Base-by-base conservation (phyloP, 2,888 invertebrate genomes). In the Capitulum mitella region DNA sequence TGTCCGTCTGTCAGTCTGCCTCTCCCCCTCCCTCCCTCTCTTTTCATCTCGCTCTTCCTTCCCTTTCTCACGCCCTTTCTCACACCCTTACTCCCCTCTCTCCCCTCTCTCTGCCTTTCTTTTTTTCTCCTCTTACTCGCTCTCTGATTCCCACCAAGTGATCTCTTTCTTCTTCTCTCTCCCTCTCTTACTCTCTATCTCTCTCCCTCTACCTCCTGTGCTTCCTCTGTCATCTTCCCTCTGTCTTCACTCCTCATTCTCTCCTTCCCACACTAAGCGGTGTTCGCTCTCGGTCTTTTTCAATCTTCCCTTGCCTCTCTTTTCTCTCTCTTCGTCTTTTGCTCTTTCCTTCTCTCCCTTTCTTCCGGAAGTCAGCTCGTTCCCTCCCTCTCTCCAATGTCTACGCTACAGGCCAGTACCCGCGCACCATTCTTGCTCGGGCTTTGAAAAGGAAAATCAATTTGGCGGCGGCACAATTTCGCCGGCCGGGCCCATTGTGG, bases 401-500 rank as follows among this genome's bases (percentile, higher is more conserved):
- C 58, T 10, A 14, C 32, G 5, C 16, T n/a, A 64, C 34, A 16
- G 34, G 32, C 5, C n/a, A 12, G 2, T 34, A 16, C 14, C 64
- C 5, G 64, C 64, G n/a, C 58, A 58, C n/a, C 64, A 32, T 34
- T 34, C 64, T 34, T 64, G 64, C n/a, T 8, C 34, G 16, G 29
- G 34, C 64, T 64, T 64, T 64, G 34, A 64, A 64, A 64, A 64
- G 64, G 64, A 64, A 64, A 64, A 64, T 64, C 64, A 64, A 64
- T 64, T 64, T 64, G 64, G 64, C 14, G 64, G 32, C 64, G 64
- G 64, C 64, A 64, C 64, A 64, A 64, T 64, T 64, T 64, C 32
- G 64, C 34, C 19, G 64, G 14, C 10, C n/a, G 58, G 58, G 32
- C 34, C 64, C 32, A 64, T 64, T 64, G 64, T 64, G 64, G 32